Percentiles rank a stretch among this genome's conserved stretches.
Conservation (phyloP, 92 coral and sea anemone species). For the Phenganax marumi region DNA sequence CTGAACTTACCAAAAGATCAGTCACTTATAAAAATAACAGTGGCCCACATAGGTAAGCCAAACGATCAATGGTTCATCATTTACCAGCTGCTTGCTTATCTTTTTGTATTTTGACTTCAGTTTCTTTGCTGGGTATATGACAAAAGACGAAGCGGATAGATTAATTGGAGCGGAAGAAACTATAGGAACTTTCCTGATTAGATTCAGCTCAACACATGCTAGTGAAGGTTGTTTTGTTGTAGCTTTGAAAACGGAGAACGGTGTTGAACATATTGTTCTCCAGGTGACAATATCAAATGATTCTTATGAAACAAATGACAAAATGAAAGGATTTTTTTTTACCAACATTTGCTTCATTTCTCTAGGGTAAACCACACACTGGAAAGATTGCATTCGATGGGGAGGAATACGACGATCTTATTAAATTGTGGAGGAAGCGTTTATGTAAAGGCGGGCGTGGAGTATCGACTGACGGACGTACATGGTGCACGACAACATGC, state of each 20-base stretch:
- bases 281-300: conserved; percentile 54
- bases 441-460: conserved; percentile 49
- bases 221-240: conserved; percentile 74
- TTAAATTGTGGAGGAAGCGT: conserved; percentile 48
- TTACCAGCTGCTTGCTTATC: neutral
- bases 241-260: conserved; percentile 69
- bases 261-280: conserved; percentile 69
- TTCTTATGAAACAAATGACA: neutral
- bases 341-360: neutral
- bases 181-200: conserved; percentile 71
- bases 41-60: conserved; percentile 24
- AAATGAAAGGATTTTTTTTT: neutral
- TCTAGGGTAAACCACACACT: conserved; percentile 40
- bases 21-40: neutral
- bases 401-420: conserved; percentile 57
- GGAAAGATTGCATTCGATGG: conserved; percentile 56
- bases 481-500: conserved; percentile 72
- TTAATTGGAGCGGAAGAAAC: conserved; percentile 47
- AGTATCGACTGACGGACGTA: conserved; percentile 64
- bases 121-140: conserved; percentile 95
- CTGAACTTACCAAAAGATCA: neutral
- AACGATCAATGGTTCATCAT: neutral
- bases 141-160: conserved; percentile 55
- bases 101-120: conserved; percentile 39
- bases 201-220: conserved; percentile 81